Base-by-base conservation (phyloP, 2,888 invertebrate genomes). In the Aphidius colemani region DNA sequence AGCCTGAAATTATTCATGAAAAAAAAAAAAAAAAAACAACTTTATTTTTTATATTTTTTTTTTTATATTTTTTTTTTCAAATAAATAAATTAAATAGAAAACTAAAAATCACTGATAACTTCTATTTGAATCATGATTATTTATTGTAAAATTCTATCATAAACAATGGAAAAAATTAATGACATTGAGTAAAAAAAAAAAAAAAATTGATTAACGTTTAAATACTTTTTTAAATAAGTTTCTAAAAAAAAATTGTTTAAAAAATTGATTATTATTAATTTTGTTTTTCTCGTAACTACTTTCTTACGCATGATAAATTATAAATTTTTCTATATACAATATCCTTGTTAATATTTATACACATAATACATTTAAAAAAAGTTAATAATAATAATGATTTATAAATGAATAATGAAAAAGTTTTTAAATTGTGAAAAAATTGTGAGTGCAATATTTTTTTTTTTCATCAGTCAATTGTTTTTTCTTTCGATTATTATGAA, bases 381-480 rank as follows among this genome's bases (percentile, higher is more conserved):
- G 8, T 50, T 49, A 49, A 8, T 30, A 30, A 30, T 13, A 13
- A 13, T 13, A 30, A 30, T 30, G 4, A 30, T 30, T n/a, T n/a
- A n/a, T n/a, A n/a, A 30, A 30, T 30, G 30, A 30, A 30, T 30
- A 30, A 30, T 30, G 30, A 30, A 30, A 30, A 30, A 30, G 49
- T 61, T 6, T 64, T 59, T 30, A 49, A 49, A 55, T 13, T 64
- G 60, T 59, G 55, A 59, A 64, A 53, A 64, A 59, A 55, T 55
- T 59, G 55, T 49, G 40, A 43, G 30, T 41, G 53, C 8, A 48
- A 53, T 53, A 6, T 6, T 7, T 40, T 53, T 18, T 55, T 49
- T 43, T 7, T 57, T 46, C 13, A 49, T 46, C 43, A 60, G 44
- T 49, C 50, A 40, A 30, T 41, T 56, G 46, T 11, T 40, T 53